Evolutionary conservation across 2,888 invertebrate genomes (phyloP).

Genomic region (Cerastoderma edule): DNA sequence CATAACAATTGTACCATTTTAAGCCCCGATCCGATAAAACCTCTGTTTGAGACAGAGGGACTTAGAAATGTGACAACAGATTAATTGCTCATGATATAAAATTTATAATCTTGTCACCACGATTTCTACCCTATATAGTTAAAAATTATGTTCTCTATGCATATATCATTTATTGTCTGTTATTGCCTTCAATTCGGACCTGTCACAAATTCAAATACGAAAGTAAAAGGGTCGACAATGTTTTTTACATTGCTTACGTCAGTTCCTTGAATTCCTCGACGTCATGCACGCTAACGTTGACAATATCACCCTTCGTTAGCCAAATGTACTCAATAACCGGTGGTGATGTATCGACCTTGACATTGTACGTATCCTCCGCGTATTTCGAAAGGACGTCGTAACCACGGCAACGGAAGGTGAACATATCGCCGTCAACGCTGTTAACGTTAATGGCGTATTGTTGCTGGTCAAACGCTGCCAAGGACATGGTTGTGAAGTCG

Average conservation of each 20-base stretch:
- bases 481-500: constrained; percentile 25
- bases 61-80: too few relatives aligned
- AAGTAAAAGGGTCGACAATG: neutral
- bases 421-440: constrained; percentile 50
- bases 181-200: too few relatives aligned
- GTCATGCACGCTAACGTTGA: constrained; percentile 62
- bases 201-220: neutral
- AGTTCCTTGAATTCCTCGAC: constrained; percentile 53
- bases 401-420: constrained; percentile 48
- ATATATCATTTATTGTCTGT: neutral
- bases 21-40: too few relatives aligned
- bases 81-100: too few relatives aligned
- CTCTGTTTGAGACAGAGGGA: too few relatives aligned
- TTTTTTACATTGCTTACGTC: constrained; percentile 45
- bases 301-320: constrained; percentile 59
- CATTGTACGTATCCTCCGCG: constrained; percentile 50
- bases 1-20: too few relatives aligned
- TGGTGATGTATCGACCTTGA: constrained; percentile 51
- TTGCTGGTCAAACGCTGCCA: constrained; percentile 34
- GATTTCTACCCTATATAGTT: too few relatives aligned
- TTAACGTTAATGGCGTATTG: constrained; percentile 23
- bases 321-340: constrained; percentile 59
- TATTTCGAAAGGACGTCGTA: constrained; percentile 49
- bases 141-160: too few relatives aligned
- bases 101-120: too few relatives aligned